Evolutionary conservation across 2,888 invertebrate species (phyloP).

Genomic region (Cremastobaeus sp.): DNA sequence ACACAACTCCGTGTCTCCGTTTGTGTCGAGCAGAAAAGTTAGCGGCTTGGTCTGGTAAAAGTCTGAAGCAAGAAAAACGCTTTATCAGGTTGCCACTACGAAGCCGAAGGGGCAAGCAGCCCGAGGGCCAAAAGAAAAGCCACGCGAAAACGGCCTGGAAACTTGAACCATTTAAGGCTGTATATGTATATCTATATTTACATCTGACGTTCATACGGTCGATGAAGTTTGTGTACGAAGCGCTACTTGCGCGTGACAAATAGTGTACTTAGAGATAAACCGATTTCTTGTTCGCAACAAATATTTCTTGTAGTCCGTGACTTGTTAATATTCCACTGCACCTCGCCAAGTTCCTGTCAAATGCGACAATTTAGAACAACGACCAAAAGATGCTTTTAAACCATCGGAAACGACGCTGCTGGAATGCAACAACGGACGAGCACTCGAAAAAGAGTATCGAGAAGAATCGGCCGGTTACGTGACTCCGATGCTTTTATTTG

Average conservation of each 20-base stretch:
- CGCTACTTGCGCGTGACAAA: conserved; percentile 32
- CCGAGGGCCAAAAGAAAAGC: conserved; percentile 68
- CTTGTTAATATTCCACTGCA: conserved; percentile 50
- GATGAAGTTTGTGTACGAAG: conserved; percentile 36
- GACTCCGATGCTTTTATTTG: conserved; percentile 54
- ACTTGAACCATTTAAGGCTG: too few relatives aligned
- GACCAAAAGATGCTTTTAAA: conserved; percentile 45
- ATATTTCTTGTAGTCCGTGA: conserved; percentile 16
- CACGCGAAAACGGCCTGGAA: conserved; percentile 64
- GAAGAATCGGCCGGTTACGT: conserved; percentile 54
- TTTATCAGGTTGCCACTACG: conserved; percentile 75
- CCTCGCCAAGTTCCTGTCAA: conserved; percentile 39
- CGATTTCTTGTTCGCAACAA: conserved; percentile 44
- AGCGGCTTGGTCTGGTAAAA: conserved; percentile 40
- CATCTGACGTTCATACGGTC: conserved; percentile 31
- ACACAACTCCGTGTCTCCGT: not conserved
- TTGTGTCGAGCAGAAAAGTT: conserved; percentile 15
- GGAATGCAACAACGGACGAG: conserved; percentile 50
- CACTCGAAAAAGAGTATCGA: conserved; percentile 33
- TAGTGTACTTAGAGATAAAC: conserved; percentile 31
- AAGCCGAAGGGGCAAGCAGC: conserved; percentile 69
- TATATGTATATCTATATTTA: too few relatives aligned
- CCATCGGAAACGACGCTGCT: conserved; percentile 5
- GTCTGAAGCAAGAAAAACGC: conserved; percentile 71
- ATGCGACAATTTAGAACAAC: conserved; percentile 41